Evolutionary conservation across 1,140 invertebrate genomes (phyloP), one percentile per base, ranked within the genome.

Genomic region (Carcinoscorpius rotundicauda): DNA sequence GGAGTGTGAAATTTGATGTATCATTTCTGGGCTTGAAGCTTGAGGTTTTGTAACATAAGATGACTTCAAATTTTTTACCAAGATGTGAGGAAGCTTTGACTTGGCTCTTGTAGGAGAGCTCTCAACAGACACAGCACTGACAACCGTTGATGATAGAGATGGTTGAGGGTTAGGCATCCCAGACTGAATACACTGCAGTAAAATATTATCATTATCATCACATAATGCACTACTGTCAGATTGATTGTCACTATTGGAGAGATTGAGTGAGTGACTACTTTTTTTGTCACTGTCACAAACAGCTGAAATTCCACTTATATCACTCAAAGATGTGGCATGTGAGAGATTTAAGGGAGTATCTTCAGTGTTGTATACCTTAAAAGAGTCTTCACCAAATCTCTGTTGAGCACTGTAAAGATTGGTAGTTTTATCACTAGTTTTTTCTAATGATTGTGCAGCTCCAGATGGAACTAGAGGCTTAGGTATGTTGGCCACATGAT

Each of bases 311-410:
- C 49, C 80, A 67, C 86, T 81, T 8, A 95, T 77, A 78, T 96
- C 92, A 0, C 86, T 91, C 72, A 93, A 84, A 3, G 92, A 96
- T 0, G 90, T 89, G 0, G 92, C 88, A 58, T 87, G 90, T 1
- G 91, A 94, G 69, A 89, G 89, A 73, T 87, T 88, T 29, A 29
- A 29, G 0, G 91, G 90, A 0, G 91, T 96, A 11, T 89, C 92
- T 79, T 97, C 93, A 0, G 91, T 95, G 72, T 86, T 92, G 73
- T 94, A 97, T 63, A 91, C 93, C 65, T 89, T 91, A 3, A 93
- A 82, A 0, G 89, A 87, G 74, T 95, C 92, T 64, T 88, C 87
- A 66, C 81, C 77, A 6, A 55, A 48, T 4, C 6, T 55, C 9
- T 56, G 4, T 10, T n/a, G 5, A 11, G 62, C 8, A 29, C 10